phyloP scores from a whole-genome alignment of 2,797 vertebrate genomes.

The Tapera naevia region DNA sequence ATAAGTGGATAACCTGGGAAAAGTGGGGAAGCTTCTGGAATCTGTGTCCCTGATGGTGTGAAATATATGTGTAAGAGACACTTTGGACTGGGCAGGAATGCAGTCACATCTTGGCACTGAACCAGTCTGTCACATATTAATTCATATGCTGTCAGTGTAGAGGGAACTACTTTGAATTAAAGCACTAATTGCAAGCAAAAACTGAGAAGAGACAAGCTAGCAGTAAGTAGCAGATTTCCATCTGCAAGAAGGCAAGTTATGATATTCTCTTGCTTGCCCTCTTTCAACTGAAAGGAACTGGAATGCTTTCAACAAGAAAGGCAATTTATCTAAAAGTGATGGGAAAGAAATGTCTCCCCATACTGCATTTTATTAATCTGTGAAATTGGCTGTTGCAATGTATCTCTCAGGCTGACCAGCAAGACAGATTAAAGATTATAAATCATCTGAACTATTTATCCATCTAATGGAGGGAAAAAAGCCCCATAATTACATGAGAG shows the following conservation, averaged over 20 bases:
- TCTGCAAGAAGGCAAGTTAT: neutral
- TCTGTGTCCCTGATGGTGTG: neutral
- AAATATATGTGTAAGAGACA: neutral
- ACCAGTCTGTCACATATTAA: neutral
- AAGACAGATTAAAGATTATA: neutral
- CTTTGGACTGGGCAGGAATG: neutral
- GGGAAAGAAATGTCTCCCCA: neutral
- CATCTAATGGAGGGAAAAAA: neutral
- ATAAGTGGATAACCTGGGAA: neutral
- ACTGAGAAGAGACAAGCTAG: neutral
- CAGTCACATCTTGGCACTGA: neutral
- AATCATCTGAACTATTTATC: neutral
- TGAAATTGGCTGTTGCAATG: neutral
- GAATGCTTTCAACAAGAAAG: neutral
- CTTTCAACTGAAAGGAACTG: neutral
- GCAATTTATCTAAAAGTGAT: neutral
- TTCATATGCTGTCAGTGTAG: neutral
- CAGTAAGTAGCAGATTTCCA: neutral
- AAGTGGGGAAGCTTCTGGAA: neutral
- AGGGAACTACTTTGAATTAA: neutral
- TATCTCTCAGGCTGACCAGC: neutral
- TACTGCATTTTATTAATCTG: neutral
- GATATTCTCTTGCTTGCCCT: rapidly evolving
- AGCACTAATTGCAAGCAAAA: neutral
- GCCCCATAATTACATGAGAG: neutral